Evolutionary conservation across 2,888 invertebrate genomes (phyloP).

Genomic region (Clistopyga incitator): DNA sequence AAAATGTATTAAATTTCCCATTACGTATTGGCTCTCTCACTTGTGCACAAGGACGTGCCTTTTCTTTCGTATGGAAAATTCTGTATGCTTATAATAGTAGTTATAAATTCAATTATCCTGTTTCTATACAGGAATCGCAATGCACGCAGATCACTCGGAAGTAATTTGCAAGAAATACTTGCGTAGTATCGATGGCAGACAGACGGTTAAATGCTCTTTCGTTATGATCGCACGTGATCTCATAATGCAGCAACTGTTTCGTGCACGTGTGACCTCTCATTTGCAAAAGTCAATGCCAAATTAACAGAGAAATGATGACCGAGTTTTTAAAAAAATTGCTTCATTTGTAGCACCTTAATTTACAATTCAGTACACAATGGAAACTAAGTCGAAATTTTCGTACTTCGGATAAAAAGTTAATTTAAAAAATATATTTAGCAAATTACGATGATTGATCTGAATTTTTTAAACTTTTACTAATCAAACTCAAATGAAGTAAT

Average conservation of each 20-base stretch:
- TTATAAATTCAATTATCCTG: neutral
- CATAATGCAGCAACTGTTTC: conserved; percentile 51
- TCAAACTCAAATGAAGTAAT: too few species aligned
- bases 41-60: conserved; percentile 22
- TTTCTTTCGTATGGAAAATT: neutral
- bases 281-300: conserved; percentile 8
- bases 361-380: too few species aligned
- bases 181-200: neutral
- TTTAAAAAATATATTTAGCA: too few species aligned
- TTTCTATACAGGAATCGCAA: neutral
- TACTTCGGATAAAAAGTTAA: too few species aligned
- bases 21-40: conserved; percentile 20
- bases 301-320: neutral
- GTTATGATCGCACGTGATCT: conserved; percentile 33
- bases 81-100: neutral
- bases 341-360: too few species aligned
- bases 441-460: too few species aligned
- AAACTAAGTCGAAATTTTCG: too few species aligned
- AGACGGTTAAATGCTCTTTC: conserved; percentile 20
- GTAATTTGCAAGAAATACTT: conserved; percentile 5
- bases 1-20: conserved; percentile 24
- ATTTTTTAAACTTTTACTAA: too few species aligned
- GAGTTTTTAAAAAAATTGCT: neutral
- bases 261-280: conserved; percentile 27
- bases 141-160: neutral